Evolutionary conservation across 1,140 invertebrate genomes (phyloP).

Genomic region (Sycobia sp.): DNA sequence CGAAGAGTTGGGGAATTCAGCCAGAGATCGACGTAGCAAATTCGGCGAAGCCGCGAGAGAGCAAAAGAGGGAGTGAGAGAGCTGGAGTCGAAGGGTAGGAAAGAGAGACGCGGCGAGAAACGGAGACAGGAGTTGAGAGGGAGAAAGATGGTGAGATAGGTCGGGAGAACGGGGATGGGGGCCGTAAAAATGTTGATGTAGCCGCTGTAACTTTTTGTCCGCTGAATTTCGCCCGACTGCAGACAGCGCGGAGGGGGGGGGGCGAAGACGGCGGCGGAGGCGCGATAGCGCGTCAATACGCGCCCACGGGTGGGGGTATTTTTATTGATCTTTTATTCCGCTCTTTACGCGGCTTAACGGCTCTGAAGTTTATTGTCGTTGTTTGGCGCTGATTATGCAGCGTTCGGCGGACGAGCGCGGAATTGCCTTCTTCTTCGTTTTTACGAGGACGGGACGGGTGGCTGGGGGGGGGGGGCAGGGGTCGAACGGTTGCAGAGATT

Average conservation of each 20-base stretch:
- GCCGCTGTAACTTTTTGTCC: conserved; percentile 1
- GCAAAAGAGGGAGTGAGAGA: background rate
- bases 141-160: background rate
- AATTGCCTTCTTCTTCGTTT: too few species aligned
- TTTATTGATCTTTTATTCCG: background rate
- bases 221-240: background rate
- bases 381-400: background rate
- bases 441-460: too few species aligned
- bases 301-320: background rate
- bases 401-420: too few species aligned
- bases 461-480: too few species aligned
- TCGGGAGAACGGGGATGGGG: too few species aligned
- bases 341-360: background rate
- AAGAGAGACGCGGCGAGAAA: background rate
- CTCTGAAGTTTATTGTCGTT: background rate
- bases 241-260: background rate
- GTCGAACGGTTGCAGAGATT: too few species aligned
- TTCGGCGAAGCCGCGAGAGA: background rate
- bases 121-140: background rate
- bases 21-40: background rate
- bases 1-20: too few species aligned
- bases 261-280: too few species aligned
- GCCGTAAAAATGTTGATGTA: conserved; percentile 30
- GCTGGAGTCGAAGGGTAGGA: background rate
- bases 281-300: background rate